Evolutionary conservation across 2,797 vertebrate species (phyloP).

Genomic region (Eutrigla gurnardus): DNA sequence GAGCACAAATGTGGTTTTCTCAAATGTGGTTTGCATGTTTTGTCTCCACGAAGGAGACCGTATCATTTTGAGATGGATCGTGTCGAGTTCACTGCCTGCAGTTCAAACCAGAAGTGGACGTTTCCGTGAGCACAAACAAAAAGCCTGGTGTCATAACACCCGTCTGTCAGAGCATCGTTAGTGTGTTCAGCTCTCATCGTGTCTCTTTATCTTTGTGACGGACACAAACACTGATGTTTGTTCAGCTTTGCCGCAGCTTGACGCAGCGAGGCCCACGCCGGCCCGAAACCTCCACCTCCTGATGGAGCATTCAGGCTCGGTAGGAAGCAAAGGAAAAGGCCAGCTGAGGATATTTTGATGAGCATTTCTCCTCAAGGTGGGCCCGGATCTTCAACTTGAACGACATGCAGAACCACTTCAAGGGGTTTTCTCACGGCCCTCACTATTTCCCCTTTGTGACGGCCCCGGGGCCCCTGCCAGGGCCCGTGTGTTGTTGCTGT

Average conservation of each 20-base stretch:
- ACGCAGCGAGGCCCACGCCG: slow-evolving; percentile 18
- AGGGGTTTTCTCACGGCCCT: neutral
- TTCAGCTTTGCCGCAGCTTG: slow-evolving; percentile 74
- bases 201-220: slow-evolving; percentile 28
- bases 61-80: slow-evolving; percentile 5
- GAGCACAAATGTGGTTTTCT: neutral
- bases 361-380: slow-evolving; percentile 43
- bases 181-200: slow-evolving; percentile 28
- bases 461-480: too few species aligned
- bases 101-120: slow-evolving; percentile 1
- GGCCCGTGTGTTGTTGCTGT: too few species aligned
- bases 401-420: slow-evolving; percentile 56
- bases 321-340: slow-evolving; percentile 16
- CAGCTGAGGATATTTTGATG: slow-evolving; percentile 64
- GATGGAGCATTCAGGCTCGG: slow-evolving; percentile 25
- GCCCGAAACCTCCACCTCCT: slow-evolving; percentile 6
- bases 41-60: neutral
- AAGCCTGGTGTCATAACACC: slow-evolving; percentile 21
- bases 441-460: too few species aligned
- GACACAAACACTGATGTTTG: slow-evolving; percentile 71
- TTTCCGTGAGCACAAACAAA: slow-evolving; percentile 32
- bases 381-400: slow-evolving; percentile 64
- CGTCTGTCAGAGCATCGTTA: slow-evolving; percentile 32
- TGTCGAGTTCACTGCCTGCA: neutral
- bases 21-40: slow-evolving; percentile 23